These are phyloP conservation scores for Ischnus inquisitorius DNA, from an alignment of 2,888 invertebrate species.

Conservation along the genomic window DNA sequence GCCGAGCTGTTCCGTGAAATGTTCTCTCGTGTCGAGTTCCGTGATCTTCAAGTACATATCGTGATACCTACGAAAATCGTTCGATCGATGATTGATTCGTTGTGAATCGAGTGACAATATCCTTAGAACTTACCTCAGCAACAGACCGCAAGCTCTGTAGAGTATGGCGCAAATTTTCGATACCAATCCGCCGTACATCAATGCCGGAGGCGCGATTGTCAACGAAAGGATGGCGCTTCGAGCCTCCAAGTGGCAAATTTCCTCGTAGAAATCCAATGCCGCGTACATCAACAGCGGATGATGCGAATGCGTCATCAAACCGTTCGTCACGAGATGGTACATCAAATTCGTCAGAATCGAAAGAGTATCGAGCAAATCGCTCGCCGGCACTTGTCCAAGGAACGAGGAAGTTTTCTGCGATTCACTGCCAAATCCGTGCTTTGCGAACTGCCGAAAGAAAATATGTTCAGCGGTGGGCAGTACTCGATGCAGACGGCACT, in stretches of 20 bases:
- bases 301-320: slow-evolving; percentile 77
- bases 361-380: slow-evolving; percentile 74
- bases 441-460: slow-evolving; percentile 73
- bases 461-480: too few relatives aligned
- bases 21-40: slow-evolving; percentile 48
- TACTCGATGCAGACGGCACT: too few relatives aligned
- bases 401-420: slow-evolving; percentile 76
- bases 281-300: slow-evolving; percentile 75
- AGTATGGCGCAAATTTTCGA: slow-evolving; percentile 75
- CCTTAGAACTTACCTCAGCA: slow-evolving; percentile 72
- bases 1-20: slow-evolving; percentile 65
- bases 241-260: slow-evolving; percentile 74
- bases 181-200: slow-evolving; percentile 81
- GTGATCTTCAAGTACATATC: slow-evolving; percentile 68
- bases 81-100: neutral
- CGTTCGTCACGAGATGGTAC: slow-evolving; percentile 76
- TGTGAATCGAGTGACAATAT: neutral
- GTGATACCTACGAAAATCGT: slow-evolving; percentile 72
- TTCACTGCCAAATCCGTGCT: slow-evolving; percentile 72
- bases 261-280: slow-evolving; percentile 80
- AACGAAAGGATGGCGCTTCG: slow-evolving; percentile 72
- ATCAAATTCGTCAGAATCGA: slow-evolving; percentile 71
- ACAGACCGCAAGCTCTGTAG: slow-evolving; percentile 79
- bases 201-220: slow-evolving; percentile 79
- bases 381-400: slow-evolving; percentile 74